Evolutionary conservation across 2,113 vertebrate genomes (phyloP), one percentile per base, ranked within the genome.

Genomic region (Chloroceryle aenea): DNA sequence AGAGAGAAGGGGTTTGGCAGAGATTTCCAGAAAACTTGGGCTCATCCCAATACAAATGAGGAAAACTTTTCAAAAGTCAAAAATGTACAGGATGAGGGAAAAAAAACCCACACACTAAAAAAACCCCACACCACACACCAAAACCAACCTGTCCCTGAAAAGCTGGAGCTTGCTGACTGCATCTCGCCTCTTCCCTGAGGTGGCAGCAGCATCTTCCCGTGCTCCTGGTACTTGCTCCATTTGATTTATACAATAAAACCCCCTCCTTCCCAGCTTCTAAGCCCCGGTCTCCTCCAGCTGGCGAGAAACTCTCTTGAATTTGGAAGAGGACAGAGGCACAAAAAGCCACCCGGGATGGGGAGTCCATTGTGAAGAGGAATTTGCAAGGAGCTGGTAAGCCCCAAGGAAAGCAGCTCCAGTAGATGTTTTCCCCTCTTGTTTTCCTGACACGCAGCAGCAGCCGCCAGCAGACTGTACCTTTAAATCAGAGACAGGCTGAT

Each of bases 51-150:
- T 55, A 36, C 34, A 47, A 75, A 66, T 10, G 67, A 79, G 85
- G 67, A 40, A 74, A 92, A 94, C 56, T 87, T 95, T 66, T 79
- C 5, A 71, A n/a, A 66, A 92, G 85, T 90, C 73, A 42, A 56
- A 89, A 79, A 71, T 4, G 19, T 10, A 13, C 52, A 87, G 58
- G 47, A 43, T 48, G 48, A 38, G 53, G 15, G 22, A 21, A 22
- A 20, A 42, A 43, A 56, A 56, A 52, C 26, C 15, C n/a, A n/a
- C n/a, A n/a, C n/a, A n/a, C n/a, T n/a, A n/a, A 20, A 45, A 50
- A 13, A 47, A 17, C 45, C 17, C 18, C 45, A 47, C 17, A 47
- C 45, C 7, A 14, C 45, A 47, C 22, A 50, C 25, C 48, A 50
- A 50, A 50, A 50, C 48, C 23, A 50, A 50, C 36, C 63, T 84